phyloP scores from a whole-genome alignment of 2,797 vertebrate species.

The Prunella strophiata region DNA sequence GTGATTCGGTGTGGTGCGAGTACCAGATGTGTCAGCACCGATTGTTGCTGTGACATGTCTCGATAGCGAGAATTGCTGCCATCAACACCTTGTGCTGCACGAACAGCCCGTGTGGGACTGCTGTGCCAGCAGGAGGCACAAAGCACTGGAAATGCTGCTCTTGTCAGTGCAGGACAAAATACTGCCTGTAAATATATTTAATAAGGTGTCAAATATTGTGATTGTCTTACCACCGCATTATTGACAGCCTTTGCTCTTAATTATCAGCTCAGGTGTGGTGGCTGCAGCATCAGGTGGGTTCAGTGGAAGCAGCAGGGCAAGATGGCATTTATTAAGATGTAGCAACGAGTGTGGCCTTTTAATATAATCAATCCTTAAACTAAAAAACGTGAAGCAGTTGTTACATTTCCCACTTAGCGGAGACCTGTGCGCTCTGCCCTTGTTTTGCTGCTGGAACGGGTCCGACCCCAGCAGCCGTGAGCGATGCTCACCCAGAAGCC shows the following conservation, averaged over 20 bases:
- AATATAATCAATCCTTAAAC: background rate
- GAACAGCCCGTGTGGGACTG: fast-evolving
- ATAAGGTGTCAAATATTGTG: background rate
- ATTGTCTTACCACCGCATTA: too few species aligned
- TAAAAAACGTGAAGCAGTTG: too few species aligned
- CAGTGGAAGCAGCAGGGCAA: background rate
- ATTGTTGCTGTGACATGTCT: background rate
- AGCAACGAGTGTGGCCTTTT: background rate
- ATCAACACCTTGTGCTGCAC: background rate
- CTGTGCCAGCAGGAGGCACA: background rate
- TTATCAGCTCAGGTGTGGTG: background rate
- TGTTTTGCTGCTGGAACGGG: background rate
- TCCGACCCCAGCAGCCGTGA: background rate
- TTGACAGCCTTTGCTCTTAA: fast-evolving
- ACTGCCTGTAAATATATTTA: background rate
- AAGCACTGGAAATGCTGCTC: background rate
- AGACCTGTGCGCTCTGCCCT: fast-evolving
- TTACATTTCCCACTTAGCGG: fast-evolving
- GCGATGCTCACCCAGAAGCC: background rate
- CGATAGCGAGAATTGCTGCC: fast-evolving
- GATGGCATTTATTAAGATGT: background rate
- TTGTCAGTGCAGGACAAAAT: background rate
- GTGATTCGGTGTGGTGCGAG: background rate
- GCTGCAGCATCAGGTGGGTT: background rate
- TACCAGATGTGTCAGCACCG: background rate